Evolutionary conservation across 2,797 vertebrate species (phyloP).

Genomic region (Falco berigora): DNA sequence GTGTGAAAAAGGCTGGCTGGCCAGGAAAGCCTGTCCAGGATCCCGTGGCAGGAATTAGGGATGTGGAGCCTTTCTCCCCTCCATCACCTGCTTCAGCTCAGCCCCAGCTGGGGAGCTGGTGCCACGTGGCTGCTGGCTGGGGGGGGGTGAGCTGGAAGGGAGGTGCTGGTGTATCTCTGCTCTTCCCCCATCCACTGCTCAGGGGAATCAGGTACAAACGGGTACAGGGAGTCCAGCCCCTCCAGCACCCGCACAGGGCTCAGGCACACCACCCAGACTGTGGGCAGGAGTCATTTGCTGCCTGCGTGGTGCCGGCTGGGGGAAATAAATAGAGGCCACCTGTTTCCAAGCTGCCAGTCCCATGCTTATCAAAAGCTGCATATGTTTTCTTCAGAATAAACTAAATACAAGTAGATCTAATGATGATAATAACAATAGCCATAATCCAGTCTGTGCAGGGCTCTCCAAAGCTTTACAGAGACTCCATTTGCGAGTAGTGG

Average conservation of each 20-base stretch:
- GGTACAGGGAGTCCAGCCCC: not conserved
- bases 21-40: not conserved
- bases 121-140: not conserved
- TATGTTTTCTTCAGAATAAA: conserved; percentile 17
- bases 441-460: not conserved
- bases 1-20: not conserved
- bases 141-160: not conserved
- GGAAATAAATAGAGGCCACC: not conserved
- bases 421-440: not conserved
- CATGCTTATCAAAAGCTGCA: not conserved
- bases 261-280: not conserved
- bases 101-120: not conserved
- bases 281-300: not conserved
- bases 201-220: not conserved
- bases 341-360: conserved; percentile 16
- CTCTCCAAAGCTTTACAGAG: not conserved
- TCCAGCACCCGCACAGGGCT: not conserved
- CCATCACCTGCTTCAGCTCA: conserved; percentile 28
- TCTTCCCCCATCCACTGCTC: not conserved
- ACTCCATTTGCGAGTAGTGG: not conserved
- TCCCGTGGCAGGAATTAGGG: conserved; percentile 43
- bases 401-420: not conserved
- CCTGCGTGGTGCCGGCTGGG: not conserved
- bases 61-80: not conserved
- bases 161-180: accelerated